Percentiles rank a stretch among this genome's conserved stretches.
Conservation (phyloP, 2,797 vertebrate species). For the Ibycter americanus region DNA sequence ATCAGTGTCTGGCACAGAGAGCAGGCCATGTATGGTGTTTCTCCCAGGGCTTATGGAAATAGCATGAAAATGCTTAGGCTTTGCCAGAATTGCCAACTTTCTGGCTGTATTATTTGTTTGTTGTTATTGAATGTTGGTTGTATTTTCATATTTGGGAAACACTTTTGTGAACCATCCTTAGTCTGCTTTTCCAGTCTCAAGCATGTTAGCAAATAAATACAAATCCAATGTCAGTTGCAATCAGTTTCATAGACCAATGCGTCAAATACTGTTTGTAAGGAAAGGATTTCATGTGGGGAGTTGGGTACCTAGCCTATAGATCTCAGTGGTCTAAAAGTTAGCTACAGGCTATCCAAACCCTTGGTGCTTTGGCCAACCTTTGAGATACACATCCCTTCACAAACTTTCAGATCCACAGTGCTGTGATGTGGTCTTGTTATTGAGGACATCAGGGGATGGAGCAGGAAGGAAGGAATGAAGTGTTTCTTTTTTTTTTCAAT, state of each 20-base stretch:
- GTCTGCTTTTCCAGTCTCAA: not conserved
- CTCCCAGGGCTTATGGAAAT: not conserved
- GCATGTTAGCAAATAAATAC: not conserved
- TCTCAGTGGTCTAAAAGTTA: not conserved
- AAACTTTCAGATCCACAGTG: not conserved
- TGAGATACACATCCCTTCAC: not conserved
- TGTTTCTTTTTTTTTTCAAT: not conserved
- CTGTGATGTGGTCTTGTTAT: not conserved
- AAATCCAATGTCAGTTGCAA: not conserved
- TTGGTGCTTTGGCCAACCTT: not conserved
- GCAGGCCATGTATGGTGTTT: not conserved
- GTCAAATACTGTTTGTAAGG: not conserved
- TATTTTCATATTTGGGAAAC: not conserved
- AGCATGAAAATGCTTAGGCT: not conserved
- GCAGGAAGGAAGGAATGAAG: not conserved
- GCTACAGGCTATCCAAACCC: not conserved
- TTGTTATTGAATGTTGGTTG: not conserved
- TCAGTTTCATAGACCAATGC: not conserved
- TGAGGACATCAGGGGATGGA: not conserved
- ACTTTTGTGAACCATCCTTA: not conserved
- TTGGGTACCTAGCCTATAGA: not conserved
- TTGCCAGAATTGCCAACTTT: not conserved
- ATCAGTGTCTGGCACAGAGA: not conserved
- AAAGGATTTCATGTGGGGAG: not conserved
- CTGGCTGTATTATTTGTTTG: not conserved